These are phyloP conservation scores for Spea multiplicata DNA, from an alignment of 2,113 vertebrate genomes.

Conservation along the genomic window DNA sequence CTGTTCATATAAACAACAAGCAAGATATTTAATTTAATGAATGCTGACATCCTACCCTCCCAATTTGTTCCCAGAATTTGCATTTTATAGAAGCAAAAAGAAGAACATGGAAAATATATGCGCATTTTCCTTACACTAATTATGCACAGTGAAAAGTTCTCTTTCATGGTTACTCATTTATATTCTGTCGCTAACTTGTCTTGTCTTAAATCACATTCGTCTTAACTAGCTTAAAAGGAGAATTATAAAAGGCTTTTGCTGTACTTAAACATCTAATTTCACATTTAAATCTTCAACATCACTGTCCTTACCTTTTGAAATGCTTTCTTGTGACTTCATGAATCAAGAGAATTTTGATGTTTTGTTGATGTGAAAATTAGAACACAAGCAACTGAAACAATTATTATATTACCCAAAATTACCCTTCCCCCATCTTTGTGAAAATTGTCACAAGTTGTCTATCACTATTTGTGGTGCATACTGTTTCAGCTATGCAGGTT, in stretches of 20 bases:
- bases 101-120: constrained; percentile 56
- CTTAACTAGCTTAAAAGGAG: constrained; percentile 39
- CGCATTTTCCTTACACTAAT: constrained; percentile 63
- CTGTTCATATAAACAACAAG: constrained; percentile 14
- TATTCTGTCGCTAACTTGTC: constrained; percentile 59
- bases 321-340: background rate
- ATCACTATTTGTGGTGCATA: too few species aligned
- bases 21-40: constrained; percentile 10
- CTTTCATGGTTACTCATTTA: constrained; percentile 62
- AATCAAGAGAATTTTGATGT: background rate
- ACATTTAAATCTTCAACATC: constrained; percentile 1
- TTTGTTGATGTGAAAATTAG: background rate
- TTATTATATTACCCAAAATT: too few species aligned
- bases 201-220: constrained; percentile 48
- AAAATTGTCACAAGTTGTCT: too few species aligned
- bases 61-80: constrained; percentile 50
- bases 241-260: constrained; percentile 38
- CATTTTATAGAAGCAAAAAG: constrained; percentile 61
- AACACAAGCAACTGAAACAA: background rate
- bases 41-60: constrained; percentile 26
- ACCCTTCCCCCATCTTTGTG: too few species aligned
- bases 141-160: constrained; percentile 63
- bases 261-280: constrained; percentile 36
- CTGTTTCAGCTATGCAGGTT: too few species aligned
- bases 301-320: constrained; percentile 1